Evolutionary conservation across 2,113 vertebrate species (phyloP).

Genomic region (Chelonoidis abingdonii): DNA sequence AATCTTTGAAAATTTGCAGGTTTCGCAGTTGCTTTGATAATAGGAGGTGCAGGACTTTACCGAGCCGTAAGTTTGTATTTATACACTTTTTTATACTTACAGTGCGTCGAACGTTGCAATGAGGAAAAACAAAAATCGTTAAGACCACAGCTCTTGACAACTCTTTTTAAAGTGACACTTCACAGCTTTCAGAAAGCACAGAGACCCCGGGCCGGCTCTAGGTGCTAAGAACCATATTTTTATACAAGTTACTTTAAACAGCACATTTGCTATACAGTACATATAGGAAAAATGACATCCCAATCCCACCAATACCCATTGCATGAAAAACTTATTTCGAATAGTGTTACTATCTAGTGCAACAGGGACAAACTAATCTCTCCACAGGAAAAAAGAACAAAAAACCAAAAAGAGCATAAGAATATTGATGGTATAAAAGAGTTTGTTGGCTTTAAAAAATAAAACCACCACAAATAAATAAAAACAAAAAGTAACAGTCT

Average conservation of each 20-base stretch:
- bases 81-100: conserved; percentile 47
- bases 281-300: conserved; percentile 61
- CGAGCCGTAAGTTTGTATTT: conserved; percentile 45
- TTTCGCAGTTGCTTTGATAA: conserved; percentile 50
- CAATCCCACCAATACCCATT: conserved; percentile 67
- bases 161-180: conserved; percentile 74
- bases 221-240: conserved; percentile 70
- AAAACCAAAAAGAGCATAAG: conserved; percentile 46
- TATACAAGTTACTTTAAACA: conserved; percentile 79
- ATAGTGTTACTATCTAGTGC: conserved; percentile 80
- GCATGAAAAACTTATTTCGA: conserved; percentile 74
- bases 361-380: conserved; percentile 82
- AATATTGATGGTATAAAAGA: conserved; percentile 75
- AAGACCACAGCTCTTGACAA: conserved; percentile 78
- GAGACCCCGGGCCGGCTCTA: conserved; percentile 4
- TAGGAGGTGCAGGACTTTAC: conserved; percentile 30
- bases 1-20: conserved; percentile 27
- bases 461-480: conserved; percentile 81
- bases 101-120: conserved; percentile 66
- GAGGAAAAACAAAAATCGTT: conserved; percentile 64
- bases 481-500: conserved; percentile 82
- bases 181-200: conserved; percentile 81
- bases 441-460: conserved; percentile 51
- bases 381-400: conserved; percentile 82
- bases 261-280: conserved; percentile 75